Evolutionary conservation across 1,140 invertebrate species (phyloP), one percentile per base, ranked within the genome.

Genomic region (Heterodera carotae): DNA sequence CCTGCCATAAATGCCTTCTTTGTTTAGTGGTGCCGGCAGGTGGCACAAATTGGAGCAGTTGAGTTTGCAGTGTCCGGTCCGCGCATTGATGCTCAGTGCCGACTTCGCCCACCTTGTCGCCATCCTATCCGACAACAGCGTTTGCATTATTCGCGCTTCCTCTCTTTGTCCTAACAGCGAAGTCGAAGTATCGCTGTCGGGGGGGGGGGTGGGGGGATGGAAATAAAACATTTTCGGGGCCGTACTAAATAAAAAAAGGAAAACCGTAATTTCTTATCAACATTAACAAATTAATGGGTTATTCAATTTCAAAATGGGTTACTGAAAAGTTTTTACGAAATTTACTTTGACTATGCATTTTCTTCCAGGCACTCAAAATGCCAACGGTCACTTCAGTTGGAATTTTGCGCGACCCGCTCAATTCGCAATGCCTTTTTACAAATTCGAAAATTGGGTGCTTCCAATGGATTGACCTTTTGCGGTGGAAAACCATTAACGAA

Each of bases 391-490:
- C 43, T 27, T 10, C 34, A 53, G 56, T 76, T 34, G 64, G 59
- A 43, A 64, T 59, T 74, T 18, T 31, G 59, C 53, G 25, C 29
- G 81, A 79, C 27, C 67, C 34, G 8, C 31, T 43, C 36, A 68
- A 73, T 25, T 78, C 69, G 7, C 43, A 77, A 15, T 82, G 68
- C 12, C 29, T 82, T 59, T 60, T 82, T 34, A 39, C 80, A n/a
- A 82, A 78, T 59, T 69, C 68, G 7, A 75, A 73, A 10, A 27
- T 78, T 69, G 80, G 80, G 1, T 62, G 74, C 56, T 33, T 82
- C 59, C 80, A 82, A 71, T 82, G 80, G 80, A 74, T 82, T 56
- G 80, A 82, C 66, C 80, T 80, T n/a, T 34, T 69, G 15, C 73
- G 68, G 33, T 82, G 80, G 80, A 36, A 70, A 70, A 82, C 80